Evolutionary conservation across 2,888 invertebrate genomes (phyloP), one percentile per base, ranked within the genome.

Genomic region (Entomobrya proxima): DNA sequence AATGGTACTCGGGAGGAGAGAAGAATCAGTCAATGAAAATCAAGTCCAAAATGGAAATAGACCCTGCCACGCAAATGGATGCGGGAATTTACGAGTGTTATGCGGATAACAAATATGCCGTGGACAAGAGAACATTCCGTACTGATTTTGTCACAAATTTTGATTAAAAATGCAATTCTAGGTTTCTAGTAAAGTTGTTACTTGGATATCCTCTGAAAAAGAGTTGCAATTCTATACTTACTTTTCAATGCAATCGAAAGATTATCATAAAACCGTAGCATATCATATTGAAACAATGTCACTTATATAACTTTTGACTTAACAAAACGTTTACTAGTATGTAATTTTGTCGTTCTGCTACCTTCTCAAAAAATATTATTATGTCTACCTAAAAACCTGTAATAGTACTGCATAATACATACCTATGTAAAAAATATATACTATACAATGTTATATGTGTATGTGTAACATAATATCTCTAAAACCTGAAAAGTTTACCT

Each of bases 51-150:
- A 94, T 98, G 91, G 98, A 98, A 93, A 98, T 98, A 72, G 97
- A 98, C 92, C 98, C 98, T 11, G 97, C 97, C 0, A 97, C 97
- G 3, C 97, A 98, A 93, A 97, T 97, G 97, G 97, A 98, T 91
- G 97, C 97, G 13, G 97, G 97, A n/a, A 95, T 96, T 21, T 86
- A 86, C 37, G 97, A 97, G 92, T 98, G 98, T 91, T 96, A 96
- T 4, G 97, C 97, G 0, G 97, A 97, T 92, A 98, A 97, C 91
- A 97, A 96, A 95, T 97, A 97, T 92, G 96, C 96, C 44, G 96
- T 97, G 87, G 97, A 98, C 92, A 94, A 96, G 87, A 94, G 97
- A 91, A 96, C 96, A 86, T 97, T 98, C 93, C 97, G 97, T 93
- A 97, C 97, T 84, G 97, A 97, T 92, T 97, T 97, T 94, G 96